These are phyloP conservation scores for Clarias batrachus DNA, from an alignment of 2,113 vertebrate species.

Conservation along the genomic window DNA sequence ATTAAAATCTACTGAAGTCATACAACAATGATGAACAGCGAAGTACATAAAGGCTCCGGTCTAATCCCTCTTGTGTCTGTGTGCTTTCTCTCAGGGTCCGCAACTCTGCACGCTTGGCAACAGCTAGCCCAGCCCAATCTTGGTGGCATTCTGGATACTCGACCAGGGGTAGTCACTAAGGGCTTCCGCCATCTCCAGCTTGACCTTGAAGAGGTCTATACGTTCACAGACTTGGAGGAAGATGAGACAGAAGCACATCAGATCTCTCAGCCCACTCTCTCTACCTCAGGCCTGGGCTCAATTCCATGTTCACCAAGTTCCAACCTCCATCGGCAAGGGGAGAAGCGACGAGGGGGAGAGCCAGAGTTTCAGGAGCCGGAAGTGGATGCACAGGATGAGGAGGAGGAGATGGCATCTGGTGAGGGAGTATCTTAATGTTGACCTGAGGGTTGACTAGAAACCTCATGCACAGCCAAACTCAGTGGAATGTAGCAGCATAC, in stretches of 20 bases:
- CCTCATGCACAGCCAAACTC: constrained; percentile 12
- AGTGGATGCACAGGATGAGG: constrained; percentile 59
- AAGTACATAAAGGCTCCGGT: neutral
- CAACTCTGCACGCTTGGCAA: constrained; percentile 97
- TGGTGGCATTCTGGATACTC: constrained; percentile 88
- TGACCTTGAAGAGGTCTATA: constrained; percentile 89
- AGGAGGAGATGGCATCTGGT: constrained; percentile 87
- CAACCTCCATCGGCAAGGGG: constrained; percentile 60
- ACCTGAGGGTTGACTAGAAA: constrained; percentile 59
- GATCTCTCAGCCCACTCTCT: constrained; percentile 78
- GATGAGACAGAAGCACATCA: constrained; percentile 81
- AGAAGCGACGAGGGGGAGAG: constrained; percentile 47
- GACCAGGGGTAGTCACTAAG: constrained; percentile 96
- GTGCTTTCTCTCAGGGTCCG: constrained; percentile 78
- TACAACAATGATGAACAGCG: neutral
- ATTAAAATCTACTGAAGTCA: neutral
- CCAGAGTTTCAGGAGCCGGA: neutral
- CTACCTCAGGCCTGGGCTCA: constrained; percentile 70
- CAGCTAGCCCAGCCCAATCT: constrained; percentile 96
- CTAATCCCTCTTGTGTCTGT: neutral
- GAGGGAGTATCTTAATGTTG: constrained; percentile 83
- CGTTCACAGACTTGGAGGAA: constrained; percentile 93
- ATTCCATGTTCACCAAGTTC: constrained; percentile 41
- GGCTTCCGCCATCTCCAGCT: constrained; percentile 89
- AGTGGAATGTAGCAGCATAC: constrained; percentile 41